Evolutionary conservation across 2,888 invertebrate genomes (phyloP).

Genomic region (Steinernema carpocapsae): DNA sequence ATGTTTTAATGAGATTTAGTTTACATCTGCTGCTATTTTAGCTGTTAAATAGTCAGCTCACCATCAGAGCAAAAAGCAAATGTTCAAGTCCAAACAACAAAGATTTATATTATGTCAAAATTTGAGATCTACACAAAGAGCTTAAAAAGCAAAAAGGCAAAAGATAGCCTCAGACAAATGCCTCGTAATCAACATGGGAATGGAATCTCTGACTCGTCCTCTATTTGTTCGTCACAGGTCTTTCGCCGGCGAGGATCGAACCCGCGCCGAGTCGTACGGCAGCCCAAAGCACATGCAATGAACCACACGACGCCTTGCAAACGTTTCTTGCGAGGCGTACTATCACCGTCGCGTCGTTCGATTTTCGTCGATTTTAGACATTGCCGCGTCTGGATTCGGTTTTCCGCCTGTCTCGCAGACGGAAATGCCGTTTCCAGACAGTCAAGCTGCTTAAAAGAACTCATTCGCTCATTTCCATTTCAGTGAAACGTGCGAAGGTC

Average conservation of each 20-base stretch:
- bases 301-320: background rate
- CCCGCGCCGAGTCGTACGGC: background rate
- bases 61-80: no score
- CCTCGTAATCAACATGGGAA: constrained; percentile 35
- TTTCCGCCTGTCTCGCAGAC: background rate
- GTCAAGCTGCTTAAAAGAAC: background rate
- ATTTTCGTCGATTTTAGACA: background rate
- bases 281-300: constrained; percentile 1
- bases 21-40: no score
- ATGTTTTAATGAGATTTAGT: no score
- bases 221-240: constrained; percentile 30
- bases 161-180: constrained; percentile 30
- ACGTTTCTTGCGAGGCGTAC: background rate
- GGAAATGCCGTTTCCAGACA: background rate
- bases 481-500: background rate
- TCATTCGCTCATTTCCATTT: background rate
- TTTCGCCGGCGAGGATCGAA: constrained; percentile 4
- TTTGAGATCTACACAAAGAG: background rate
- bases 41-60: no score
- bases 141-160: constrained; percentile 2
- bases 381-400: background rate
- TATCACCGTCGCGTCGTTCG: background rate
- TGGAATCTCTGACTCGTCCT: constrained; percentile 35
- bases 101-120: no score
- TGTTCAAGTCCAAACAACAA: no score